Conservation (phyloP, 2,113 vertebrate genomes). For the Urocynchramus pylzowi region DNA sequence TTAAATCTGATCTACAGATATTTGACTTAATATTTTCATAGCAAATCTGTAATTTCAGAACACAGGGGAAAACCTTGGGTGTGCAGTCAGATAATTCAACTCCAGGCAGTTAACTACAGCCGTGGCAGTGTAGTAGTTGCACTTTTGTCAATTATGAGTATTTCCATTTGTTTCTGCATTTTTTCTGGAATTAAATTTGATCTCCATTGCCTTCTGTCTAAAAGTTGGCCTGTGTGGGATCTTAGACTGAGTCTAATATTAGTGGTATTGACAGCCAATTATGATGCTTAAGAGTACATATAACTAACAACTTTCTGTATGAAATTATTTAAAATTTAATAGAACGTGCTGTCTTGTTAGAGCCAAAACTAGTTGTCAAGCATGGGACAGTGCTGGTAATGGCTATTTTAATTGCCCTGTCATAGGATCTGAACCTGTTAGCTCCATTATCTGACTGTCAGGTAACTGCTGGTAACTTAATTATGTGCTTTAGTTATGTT, state of each 20-base stretch:
- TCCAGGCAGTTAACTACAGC: not conserved
- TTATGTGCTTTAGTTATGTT: not conserved
- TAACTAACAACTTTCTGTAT: not conserved
- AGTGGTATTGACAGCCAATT: not conserved
- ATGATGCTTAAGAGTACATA: rapidly evolving
- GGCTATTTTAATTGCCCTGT: not conserved
- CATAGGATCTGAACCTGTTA: not conserved
- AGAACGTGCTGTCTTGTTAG: not conserved
- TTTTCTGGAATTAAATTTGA: not conserved
- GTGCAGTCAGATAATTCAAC: not conserved
- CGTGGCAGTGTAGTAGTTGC: not conserved
- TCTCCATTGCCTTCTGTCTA: not conserved
- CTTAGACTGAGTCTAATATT: not conserved
- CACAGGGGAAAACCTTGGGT: not conserved
- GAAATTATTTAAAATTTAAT: not conserved
- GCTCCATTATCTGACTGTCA: not conserved
- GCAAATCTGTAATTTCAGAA: not conserved
- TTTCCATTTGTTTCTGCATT: not conserved
- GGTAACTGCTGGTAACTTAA: not conserved
- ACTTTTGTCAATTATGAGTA: not conserved
- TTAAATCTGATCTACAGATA: not conserved
- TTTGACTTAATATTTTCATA: not conserved
- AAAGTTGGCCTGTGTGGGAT: not conserved
- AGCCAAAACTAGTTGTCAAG: not conserved
- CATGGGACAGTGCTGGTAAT: not conserved